Base-by-base conservation (phyloP, 2,888 invertebrate genomes). In the Byasa hedistus region DNA sequence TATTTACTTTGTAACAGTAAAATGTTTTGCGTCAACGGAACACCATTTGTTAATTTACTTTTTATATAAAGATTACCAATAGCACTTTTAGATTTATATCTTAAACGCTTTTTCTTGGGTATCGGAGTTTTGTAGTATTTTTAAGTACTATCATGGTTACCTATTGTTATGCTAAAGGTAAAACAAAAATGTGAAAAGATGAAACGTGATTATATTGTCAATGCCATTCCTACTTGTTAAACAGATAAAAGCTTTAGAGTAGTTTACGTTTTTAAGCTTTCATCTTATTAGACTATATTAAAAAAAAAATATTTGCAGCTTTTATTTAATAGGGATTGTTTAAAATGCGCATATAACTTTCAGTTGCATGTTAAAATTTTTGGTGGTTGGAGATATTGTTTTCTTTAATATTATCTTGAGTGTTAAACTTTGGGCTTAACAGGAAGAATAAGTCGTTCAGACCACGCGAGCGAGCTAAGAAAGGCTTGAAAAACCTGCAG, bases 391-490 rank as follows among this genome's bases (percentile, higher is more conserved):
- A 39, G 17, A 22, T 23, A 22, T n/a, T 64, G 36, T 65, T 57
- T 63, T n/a, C 27, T n/a, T 22, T 39, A 39, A 39, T 44, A 44
- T 59, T 55, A 59, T 59, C 44, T 66, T 54, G 61, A 57, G 51
- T 61, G 39, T 66, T 32, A 24, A 57, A 55, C 24, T 56, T 55
- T 61, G 44, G 65, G 44, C 71, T 77, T 70, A 69, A 74, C 92
- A 97, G 97, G 95, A 97, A 97, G 92, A 97, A 96, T 93, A 97
- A 97, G 89, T 97, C 97, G 69, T 97, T 97, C 91, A 94, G 97
- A 76, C 96, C 97, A n/a, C 93, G 96, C 65, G 95, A 96, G 84
- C 93, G 96, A 66, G 95, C 96, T 77, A 96, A 96, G 87, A 96
- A 97, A 82, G 96, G 97, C 66, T 91, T 98, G 80, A 97, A 97